These are phyloP conservation scores for Noctua janthina DNA, from an alignment of 2,888 invertebrate genomes.

Conservation along the genomic window DNA sequence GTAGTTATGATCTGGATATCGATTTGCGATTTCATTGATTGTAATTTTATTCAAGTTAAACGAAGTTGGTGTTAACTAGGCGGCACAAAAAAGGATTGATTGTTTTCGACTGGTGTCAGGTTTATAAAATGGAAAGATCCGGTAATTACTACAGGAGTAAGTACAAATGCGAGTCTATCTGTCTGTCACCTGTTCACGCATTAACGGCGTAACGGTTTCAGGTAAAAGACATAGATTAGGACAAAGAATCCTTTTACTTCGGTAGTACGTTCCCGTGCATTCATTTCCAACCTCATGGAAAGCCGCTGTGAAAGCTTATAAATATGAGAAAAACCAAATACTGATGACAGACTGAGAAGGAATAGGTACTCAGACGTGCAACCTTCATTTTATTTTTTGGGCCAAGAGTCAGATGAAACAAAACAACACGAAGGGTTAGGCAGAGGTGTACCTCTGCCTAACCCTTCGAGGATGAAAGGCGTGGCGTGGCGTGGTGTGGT, in stretches of 20 bases:
- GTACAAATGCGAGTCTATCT: background rate
- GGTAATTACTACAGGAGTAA: background rate
- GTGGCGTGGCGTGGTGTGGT: too few species aligned
- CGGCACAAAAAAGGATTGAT: slow-evolving; percentile 8
- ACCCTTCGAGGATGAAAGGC: too few species aligned
- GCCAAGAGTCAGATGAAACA: background rate
- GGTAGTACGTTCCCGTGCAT: background rate
- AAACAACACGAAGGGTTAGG: too few species aligned
- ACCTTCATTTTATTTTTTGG: background rate
- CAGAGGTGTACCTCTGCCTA: too few species aligned
- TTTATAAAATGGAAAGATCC: background rate
- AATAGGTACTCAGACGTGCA: background rate
- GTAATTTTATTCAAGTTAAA: slow-evolving; percentile 19
- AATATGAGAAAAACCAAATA: background rate
- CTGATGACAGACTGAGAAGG: background rate
- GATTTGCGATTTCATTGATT: slow-evolving; percentile 24
- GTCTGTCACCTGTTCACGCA: background rate
- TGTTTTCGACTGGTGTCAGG: background rate
- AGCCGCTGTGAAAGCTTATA: background rate
- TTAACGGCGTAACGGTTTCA: background rate
- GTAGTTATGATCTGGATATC: slow-evolving; percentile 22
- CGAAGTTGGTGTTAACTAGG: slow-evolving; percentile 1
- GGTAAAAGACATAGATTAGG: too few species aligned
- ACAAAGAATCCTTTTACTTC: background rate
- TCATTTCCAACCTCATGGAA: too few species aligned